phyloP scores from a whole-genome alignment of 1,140 invertebrate genomes.

The Cotesia typhae region DNA sequence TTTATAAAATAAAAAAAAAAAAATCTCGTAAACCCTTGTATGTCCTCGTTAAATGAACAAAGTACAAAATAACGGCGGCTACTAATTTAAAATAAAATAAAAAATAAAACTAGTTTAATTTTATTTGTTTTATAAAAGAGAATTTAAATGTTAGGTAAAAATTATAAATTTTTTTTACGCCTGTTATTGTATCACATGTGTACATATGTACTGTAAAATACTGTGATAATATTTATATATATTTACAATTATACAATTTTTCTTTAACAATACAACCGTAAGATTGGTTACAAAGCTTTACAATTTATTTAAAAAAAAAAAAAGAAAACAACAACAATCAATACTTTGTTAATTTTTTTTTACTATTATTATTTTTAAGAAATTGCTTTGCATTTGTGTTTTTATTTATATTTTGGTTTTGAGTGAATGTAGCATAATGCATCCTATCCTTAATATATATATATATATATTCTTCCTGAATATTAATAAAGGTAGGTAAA shows the following conservation, averaged over 20 bases:
- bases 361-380: too few relatives aligned
- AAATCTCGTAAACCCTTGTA: not conserved
- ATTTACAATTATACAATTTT: slow-evolving; percentile 46
- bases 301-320: slow-evolving; percentile 17
- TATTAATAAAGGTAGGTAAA: too few relatives aligned
- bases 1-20: not conserved
- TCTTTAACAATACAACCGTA: slow-evolving; percentile 52
- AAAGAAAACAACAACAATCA: too few relatives aligned
- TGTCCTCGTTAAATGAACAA: slow-evolving; percentile 40
- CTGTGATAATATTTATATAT: slow-evolving; percentile 64
- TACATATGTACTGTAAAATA: slow-evolving; percentile 64
- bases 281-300: slow-evolving; percentile 40
- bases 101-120: slow-evolving; percentile 47
- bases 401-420: too few relatives aligned
- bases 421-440: too few relatives aligned
- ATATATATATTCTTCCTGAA: too few relatives aligned
- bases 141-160: slow-evolving; percentile 23
- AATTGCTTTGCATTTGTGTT: too few relatives aligned
- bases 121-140: slow-evolving; percentile 16
- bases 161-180: slow-evolving; percentile 17
- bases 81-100: slow-evolving; percentile 31
- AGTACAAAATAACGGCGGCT: slow-evolving; percentile 50
- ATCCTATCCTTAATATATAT: too few relatives aligned
- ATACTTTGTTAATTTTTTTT: too few relatives aligned
- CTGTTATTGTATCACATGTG: slow-evolving; percentile 55